A percentile compares a stretch with the other conserved stretches of the same genome.
phyloP scores from a whole-genome alignment of 2,113 vertebrate species.

The Pyxicephalus adspersus region DNA sequence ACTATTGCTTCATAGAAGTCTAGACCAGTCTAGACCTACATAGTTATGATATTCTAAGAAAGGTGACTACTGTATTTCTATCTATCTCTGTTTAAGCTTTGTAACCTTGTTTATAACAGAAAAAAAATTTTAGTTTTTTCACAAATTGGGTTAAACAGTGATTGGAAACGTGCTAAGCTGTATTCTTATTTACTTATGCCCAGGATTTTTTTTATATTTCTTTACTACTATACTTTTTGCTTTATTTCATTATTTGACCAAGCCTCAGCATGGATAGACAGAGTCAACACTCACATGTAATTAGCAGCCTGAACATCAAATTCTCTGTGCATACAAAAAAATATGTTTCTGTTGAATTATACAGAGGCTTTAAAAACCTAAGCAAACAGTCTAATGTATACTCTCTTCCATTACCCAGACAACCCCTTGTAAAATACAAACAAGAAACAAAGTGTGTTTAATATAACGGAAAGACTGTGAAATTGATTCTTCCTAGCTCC shows the following conservation, averaged over 20 bases:
- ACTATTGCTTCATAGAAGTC: no score
- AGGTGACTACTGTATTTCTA: no score
- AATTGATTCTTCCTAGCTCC: slow-evolving; percentile 32
- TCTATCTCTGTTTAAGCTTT: no score
- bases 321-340: slow-evolving; percentile 14
- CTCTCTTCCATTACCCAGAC: slow-evolving; percentile 13
- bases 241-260: neutral
- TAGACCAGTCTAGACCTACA: no score
- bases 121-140: no score
- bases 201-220: neutral
- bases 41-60: no score
- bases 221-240: no score
- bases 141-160: no score
- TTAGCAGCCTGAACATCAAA: slow-evolving; percentile 1
- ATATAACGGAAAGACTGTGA: slow-evolving; percentile 27
- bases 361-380: neutral
- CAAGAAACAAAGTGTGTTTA: slow-evolving; percentile 37
- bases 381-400: slow-evolving; percentile 10
- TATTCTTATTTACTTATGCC: no score
- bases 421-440: slow-evolving; percentile 35
- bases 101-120: no score
- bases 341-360: slow-evolving; percentile 23
- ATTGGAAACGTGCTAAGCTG: no score
- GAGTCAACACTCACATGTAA: slow-evolving; percentile 8
- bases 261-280: neutral